Evolutionary conservation across 2,113 vertebrate genomes (phyloP).

Genomic region (Pelodiscus sinensis): DNA sequence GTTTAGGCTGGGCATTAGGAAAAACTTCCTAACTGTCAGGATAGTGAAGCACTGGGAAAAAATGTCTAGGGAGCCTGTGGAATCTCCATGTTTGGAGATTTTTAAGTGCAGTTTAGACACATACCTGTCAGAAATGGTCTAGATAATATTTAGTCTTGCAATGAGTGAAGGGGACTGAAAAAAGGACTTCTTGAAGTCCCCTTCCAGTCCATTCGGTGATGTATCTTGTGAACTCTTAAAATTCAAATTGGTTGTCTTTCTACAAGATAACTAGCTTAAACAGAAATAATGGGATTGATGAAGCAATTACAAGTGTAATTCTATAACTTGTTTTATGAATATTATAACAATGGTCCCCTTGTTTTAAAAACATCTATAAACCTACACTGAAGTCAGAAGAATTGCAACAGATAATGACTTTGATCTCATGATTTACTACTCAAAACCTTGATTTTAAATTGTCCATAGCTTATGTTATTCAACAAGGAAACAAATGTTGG

Average conservation of each 20-base stretch:
- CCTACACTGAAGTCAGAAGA: not conserved
- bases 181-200: too few relatives aligned
- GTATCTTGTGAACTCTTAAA: not conserved
- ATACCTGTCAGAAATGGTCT: too few relatives aligned
- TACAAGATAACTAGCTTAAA: not conserved
- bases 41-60: too few relatives aligned
- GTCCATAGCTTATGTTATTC: not conserved
- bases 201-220: too few relatives aligned
- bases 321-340: not conserved
- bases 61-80: too few relatives aligned
- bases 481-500: constrained; percentile 6
- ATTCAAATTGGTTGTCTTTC: not conserved
- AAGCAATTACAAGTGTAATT: constrained; percentile 12
- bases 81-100: too few relatives aligned
- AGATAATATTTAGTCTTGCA: too few relatives aligned
- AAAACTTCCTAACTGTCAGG: too few relatives aligned
- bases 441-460: not conserved
- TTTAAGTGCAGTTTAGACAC: too few relatives aligned
- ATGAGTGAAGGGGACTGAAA: too few relatives aligned
- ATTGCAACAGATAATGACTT: not conserved
- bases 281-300: not conserved
- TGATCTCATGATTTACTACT: not conserved
- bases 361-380: not conserved
- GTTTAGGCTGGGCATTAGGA: too few relatives aligned
- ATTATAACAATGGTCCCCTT: not conserved